These are phyloP conservation scores for Ornithorhynchus anatinus DNA, from an alignment of 2,113 vertebrate species.

Conservation along the genomic window DNA sequence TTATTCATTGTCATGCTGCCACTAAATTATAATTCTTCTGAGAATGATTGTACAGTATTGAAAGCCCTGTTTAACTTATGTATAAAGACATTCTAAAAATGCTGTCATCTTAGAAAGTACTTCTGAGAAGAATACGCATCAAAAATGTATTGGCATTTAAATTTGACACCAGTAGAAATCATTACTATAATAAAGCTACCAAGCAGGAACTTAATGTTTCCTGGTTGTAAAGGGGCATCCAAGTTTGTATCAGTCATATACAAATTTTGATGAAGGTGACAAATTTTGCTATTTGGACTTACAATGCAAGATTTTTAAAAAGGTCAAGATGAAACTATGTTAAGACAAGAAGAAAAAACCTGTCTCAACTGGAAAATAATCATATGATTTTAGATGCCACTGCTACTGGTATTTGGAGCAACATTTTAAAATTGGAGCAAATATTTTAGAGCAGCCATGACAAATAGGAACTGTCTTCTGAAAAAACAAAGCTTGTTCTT, in stretches of 20 bases:
- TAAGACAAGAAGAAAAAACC: too few species aligned
- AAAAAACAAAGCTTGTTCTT: too few species aligned
- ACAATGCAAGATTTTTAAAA: background rate
- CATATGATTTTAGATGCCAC: too few species aligned
- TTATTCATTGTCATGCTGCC: slow-evolving; percentile 21
- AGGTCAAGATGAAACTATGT: background rate
- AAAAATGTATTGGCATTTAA: slow-evolving; percentile 13
- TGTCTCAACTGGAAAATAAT: too few species aligned
- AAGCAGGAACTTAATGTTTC: background rate
- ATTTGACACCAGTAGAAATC: background rate
- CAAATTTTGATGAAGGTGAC: background rate
- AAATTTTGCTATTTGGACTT: background rate
- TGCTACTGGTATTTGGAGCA: too few species aligned
- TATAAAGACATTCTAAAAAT: slow-evolving; percentile 49
- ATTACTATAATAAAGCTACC: background rate
- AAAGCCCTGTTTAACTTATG: slow-evolving; percentile 40
- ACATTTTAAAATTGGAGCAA: too few species aligned
- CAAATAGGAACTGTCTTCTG: too few species aligned
- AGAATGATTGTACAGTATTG: slow-evolving; percentile 43
- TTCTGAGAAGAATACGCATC: slow-evolving; percentile 38
- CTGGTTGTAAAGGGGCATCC: background rate
- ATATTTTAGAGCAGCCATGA: too few species aligned
- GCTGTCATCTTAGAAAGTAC: slow-evolving; percentile 18
- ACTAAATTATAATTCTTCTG: slow-evolving; percentile 55
- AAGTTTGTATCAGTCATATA: background rate